Conservation (phyloP, 2,797 vertebrate genomes). For the Heteromormyrus szaboi region DNA sequence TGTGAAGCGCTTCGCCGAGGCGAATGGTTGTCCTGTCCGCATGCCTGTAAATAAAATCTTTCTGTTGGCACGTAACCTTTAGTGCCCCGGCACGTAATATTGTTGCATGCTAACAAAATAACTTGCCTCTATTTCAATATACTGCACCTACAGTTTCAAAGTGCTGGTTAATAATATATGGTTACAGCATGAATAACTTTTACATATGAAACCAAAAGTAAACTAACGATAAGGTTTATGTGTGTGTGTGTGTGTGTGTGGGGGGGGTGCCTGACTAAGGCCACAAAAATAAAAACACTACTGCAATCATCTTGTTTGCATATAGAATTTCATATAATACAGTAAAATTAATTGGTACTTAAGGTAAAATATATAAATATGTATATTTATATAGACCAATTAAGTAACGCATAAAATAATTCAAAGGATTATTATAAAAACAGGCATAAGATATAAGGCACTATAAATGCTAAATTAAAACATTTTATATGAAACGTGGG, state of each 20-base stretch:
- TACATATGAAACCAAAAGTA: conserved; percentile 11
- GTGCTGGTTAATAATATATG: conserved; percentile 23
- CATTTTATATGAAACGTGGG: conserved; percentile 37
- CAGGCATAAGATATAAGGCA: conserved; percentile 99
- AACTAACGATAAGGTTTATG: neutral
- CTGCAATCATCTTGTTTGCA: conserved; percentile 68
- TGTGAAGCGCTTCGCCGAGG: conserved; percentile 6
- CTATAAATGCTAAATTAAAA: conserved; percentile 96
- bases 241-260: neutral
- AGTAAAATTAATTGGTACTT: conserved; percentile 58
- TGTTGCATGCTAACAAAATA: conserved; percentile 13
- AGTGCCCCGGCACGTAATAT: neutral
- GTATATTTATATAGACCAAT: conserved; percentile 58
- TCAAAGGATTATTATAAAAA: conserved; percentile 71
- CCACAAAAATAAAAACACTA: conserved; percentile 60
- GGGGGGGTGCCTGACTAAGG: conserved; percentile 58
- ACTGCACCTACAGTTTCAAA: conserved; percentile 23
- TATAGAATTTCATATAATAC: conserved; percentile 67
- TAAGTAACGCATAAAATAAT: conserved; percentile 54
- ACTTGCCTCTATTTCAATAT: conserved; percentile 18
- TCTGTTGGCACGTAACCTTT: neutral
- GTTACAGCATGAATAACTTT: conserved; percentile 16
- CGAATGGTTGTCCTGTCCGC: conserved; percentile 21
- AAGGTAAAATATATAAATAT: conserved; percentile 52
- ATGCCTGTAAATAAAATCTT: neutral